phyloP scores from a whole-genome alignment of 2,888 invertebrate species.

The Torymus aiolomorphi region DNA sequence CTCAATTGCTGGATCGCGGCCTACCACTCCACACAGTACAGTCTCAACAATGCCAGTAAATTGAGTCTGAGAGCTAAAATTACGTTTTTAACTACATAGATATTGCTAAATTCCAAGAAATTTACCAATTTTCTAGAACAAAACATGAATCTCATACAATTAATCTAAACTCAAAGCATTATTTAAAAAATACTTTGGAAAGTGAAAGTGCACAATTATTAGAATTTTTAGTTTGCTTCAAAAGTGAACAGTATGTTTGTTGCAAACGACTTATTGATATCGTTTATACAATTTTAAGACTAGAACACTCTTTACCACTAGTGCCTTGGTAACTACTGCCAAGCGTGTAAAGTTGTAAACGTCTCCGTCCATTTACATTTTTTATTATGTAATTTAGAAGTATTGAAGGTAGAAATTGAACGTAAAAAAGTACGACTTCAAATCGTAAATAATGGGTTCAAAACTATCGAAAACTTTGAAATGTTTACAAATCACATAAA shows the following conservation, averaged over 20 bases:
- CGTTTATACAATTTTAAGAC: constrained; percentile 20
- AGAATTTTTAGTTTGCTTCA: constrained; percentile 3
- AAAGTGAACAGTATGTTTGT: constrained; percentile 3
- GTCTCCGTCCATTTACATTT: constrained; percentile 35
- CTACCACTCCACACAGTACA: constrained; percentile 93
- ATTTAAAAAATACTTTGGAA: not conserved
- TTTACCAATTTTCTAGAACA: not conserved
- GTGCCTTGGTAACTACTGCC: constrained; percentile 26
- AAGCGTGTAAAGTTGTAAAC: constrained; percentile 3
- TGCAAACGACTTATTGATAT: not conserved
- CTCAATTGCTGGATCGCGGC: constrained; percentile 90
- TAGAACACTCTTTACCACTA: constrained; percentile 36
- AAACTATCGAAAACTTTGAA: no score
- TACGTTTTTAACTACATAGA: no score
- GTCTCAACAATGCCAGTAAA: constrained; percentile 90
- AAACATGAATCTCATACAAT: no score
- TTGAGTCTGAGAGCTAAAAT: constrained; percentile 13
- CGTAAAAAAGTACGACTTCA: no score
- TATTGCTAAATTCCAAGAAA: no score
- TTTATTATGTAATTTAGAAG: no score
- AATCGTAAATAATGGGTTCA: no score
- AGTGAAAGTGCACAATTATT: not conserved
- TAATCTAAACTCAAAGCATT: no score
- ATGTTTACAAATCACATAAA: no score
- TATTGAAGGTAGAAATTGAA: no score